Conservation (phyloP, 2,797 vertebrate species). For the Malurus splendens region DNA sequence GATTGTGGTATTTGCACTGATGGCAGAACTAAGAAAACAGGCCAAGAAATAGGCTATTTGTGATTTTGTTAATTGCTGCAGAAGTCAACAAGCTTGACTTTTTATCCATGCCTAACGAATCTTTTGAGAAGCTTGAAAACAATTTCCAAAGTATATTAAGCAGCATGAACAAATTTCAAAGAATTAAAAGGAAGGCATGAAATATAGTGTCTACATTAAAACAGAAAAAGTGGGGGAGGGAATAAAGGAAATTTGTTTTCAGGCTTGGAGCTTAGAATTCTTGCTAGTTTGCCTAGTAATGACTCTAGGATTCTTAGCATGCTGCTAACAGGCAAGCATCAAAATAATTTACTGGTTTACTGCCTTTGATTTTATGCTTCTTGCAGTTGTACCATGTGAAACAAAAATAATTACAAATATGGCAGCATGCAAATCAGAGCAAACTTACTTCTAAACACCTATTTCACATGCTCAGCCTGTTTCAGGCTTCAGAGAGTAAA, state of each 20-base stretch:
- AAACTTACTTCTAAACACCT: slow-evolving; percentile 1
- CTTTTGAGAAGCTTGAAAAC: slow-evolving; percentile 51
- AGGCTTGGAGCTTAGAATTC: background rate
- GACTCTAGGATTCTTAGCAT: slow-evolving; percentile 31
- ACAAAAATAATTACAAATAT: slow-evolving; percentile 62
- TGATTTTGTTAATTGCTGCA: slow-evolving; percentile 54
- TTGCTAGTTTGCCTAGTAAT: background rate
- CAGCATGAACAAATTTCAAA: slow-evolving; percentile 42
- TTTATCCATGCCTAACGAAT: slow-evolving; percentile 49
- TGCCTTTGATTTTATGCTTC: slow-evolving; percentile 55
- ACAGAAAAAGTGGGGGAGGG: background rate
- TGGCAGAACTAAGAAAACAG: slow-evolving; percentile 47
- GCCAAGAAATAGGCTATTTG: slow-evolving; percentile 34
- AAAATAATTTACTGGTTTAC: slow-evolving; percentile 63
- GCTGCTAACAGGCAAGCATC: slow-evolving; percentile 21
- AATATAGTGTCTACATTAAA: background rate
- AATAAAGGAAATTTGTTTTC: slow-evolving; percentile 20
- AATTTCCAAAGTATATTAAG: slow-evolving; percentile 49
- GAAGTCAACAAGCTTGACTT: slow-evolving; percentile 45
- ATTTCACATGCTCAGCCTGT: background rate
- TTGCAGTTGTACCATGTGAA: slow-evolving; percentile 33
- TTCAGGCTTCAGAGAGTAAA: slow-evolving; percentile 27
- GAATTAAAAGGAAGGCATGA: background rate
- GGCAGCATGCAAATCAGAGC: slow-evolving; percentile 14
- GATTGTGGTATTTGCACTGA: slow-evolving; percentile 54